Base-by-base conservation (phyloP, 1,140 invertebrate genomes). In the Bacillus rossius region DNA sequence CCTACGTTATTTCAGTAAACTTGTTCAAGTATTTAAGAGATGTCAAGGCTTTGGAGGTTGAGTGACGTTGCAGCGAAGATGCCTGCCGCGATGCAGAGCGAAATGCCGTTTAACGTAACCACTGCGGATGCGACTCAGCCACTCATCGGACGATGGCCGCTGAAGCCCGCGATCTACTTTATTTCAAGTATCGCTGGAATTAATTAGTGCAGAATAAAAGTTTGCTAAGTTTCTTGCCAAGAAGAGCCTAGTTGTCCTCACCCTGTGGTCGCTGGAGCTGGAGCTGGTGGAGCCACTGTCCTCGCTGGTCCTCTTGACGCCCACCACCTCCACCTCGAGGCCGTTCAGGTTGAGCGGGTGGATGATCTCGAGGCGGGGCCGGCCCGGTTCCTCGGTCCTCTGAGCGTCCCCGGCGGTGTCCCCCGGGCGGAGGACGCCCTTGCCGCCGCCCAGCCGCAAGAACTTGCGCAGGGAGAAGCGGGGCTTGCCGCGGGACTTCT, bases 321-420 rank as follows among this genome's bases (percentile, higher is more conserved):
- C 82, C 38, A 91, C 78, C 2, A 91, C 88, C 67, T 92, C 86
- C 0, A 91, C 87, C 60, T 71, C 71, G 2, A 85, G 84, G 10
- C 87, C 87, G 71, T 92, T 90, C 16, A 93, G 77, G 64, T 94
- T 90, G 51, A 89, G 75, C 13, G 91, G 91, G 79, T 94, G 91
- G 61, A 94, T 90, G 48, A 94, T 94, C 42, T 92, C 88, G 8
- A 91, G 74, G 17, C 88, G 77, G 0, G 86, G 85, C 66, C 87
- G 86, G n/a, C 52, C 77, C 63, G 67, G 74, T 65, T 41, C 67
- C 62, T 48, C 75, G 66, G 3, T 73, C 69, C 3, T 23, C 2
- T 23, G 23, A 1, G 8, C 20, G 10, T 8, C 20, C 1, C 13
- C 48, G 53, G 55, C 48, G 53, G 55, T 57, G 1, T 57, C 55